A percentile compares a stretch with the other conserved stretches of the same genome.
Evolutionary conservation across 2,797 vertebrate genomes (phyloP).

Genomic region (Manis javanica): DNA sequence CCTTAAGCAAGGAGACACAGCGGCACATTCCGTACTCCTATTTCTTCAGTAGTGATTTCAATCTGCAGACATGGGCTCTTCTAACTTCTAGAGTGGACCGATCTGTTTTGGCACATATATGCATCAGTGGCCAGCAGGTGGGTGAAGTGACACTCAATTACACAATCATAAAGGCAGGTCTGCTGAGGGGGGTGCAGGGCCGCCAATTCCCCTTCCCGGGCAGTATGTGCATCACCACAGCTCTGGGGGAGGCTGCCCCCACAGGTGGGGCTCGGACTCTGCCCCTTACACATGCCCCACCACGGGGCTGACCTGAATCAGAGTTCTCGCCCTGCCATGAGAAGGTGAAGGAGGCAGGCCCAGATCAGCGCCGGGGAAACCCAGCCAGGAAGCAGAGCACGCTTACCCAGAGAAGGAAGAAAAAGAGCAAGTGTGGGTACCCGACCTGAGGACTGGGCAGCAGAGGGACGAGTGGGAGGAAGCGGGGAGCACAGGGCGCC

Average conservation of each 20-base stretch:
- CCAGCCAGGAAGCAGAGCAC: neutral
- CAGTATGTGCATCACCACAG: neutral
- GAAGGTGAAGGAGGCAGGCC: neutral
- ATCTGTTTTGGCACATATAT: neutral
- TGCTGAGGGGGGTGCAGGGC: neutral
- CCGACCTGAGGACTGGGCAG: neutral
- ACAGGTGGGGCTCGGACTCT: too few species aligned
- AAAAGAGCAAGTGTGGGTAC: neutral
- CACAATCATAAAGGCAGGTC: neutral
- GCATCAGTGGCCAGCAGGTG: neutral
- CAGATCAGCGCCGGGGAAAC: neutral
- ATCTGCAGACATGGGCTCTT: neutral
- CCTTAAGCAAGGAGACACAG: neutral
- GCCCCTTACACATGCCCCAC: neutral
- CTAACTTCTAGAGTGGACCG: neutral
- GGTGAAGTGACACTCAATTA: neutral
- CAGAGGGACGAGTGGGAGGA: neutral
- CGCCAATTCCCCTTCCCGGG: neutral
- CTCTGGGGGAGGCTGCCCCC: neutral
- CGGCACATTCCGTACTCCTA: neutral
- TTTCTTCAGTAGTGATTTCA: neutral
- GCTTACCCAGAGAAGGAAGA: too few species aligned
- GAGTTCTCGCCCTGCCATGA: rapidly evolving
- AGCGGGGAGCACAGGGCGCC: neutral
- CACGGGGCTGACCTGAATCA: too few species aligned